Evolutionary conservation across 35 echinoderm and acorn worm genomes (phyloP), one percentile per base, ranked within the genome.

Genomic region (Anneissia japonica): DNA sequence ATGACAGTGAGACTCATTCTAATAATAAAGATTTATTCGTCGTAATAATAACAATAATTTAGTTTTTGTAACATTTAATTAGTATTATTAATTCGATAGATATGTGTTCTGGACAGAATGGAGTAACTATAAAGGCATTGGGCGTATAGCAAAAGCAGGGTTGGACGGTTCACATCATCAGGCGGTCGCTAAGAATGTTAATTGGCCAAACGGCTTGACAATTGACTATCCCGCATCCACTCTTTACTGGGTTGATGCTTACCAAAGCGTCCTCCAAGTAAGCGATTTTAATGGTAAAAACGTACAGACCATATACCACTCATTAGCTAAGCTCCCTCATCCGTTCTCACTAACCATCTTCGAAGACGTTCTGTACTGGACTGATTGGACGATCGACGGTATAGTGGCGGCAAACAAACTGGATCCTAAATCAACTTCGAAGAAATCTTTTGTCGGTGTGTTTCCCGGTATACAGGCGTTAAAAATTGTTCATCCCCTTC

Each of bases 21-120:
- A n/a, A n/a, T n/a, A n/a, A n/a, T n/a, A n/a, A n/a, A n/a, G n/a
- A n/a, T n/a, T n/a, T n/a, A n/a, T n/a, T n/a, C n/a, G n/a, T n/a
- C n/a, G n/a, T n/a, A n/a, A n/a, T n/a, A n/a, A n/a, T n/a, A n/a
- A n/a, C n/a, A n/a, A n/a, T n/a, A n/a, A n/a, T n/a, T n/a, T n/a
- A n/a, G n/a, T n/a, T n/a, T n/a, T n/a, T n/a, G n/a, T n/a, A n/a
- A n/a, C n/a, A n/a, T n/a, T n/a, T n/a, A n/a, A n/a, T n/a, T n/a
- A n/a, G n/a, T n/a, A n/a, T n/a, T 76, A 29, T 64, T 64, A 64
- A 12, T 23, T 64, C 26, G 1, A 2, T 64, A 81, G 79, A 7
- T 81, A 38, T 39, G 40, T 81, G 79, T 81, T 38, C 36, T 81
- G 79, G 79, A 81, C 35, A 30, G 79, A 81, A 35, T 81, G 79